These are phyloP conservation scores for Littorina saxatilis DNA, from an alignment of 1,140 invertebrate species.

Conservation along the genomic window DNA sequence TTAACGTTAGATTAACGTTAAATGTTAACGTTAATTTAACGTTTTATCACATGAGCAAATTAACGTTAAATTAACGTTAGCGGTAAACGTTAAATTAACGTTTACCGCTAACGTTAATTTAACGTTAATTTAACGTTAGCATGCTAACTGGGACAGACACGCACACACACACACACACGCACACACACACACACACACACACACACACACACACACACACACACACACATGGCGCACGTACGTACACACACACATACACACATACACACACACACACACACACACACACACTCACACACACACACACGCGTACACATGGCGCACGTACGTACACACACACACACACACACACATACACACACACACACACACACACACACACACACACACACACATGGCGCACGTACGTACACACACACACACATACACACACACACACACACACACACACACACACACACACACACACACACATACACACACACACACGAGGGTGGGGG, in stretches of 20 bases:
- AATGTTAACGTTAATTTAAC: no score
- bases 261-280: conserved; percentile 3
- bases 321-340: conserved; percentile 7
- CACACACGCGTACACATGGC: background rate
- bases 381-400: conserved; percentile 15
- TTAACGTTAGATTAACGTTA: no score
- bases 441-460: conserved; percentile 25
- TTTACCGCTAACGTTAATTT: no score
- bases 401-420: conserved; percentile 3
- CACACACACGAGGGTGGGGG: background rate
- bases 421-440: conserved; percentile 22
- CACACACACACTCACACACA: background rate
- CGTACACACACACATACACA: background rate
- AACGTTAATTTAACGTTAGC: no score
- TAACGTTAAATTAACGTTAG: no score
- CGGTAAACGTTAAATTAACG: no score
- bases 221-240: background rate
- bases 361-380: conserved; percentile 15
- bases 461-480: conserved; percentile 16
- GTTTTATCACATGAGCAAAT: no score
- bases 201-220: background rate
- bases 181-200: conserved; percentile 4
- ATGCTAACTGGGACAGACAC: no score
- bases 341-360: conserved; percentile 12
- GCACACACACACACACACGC: conserved; percentile 11